Evolutionary conservation across 2,113 vertebrate species (phyloP).

Genomic region (Ursus arctos): DNA sequence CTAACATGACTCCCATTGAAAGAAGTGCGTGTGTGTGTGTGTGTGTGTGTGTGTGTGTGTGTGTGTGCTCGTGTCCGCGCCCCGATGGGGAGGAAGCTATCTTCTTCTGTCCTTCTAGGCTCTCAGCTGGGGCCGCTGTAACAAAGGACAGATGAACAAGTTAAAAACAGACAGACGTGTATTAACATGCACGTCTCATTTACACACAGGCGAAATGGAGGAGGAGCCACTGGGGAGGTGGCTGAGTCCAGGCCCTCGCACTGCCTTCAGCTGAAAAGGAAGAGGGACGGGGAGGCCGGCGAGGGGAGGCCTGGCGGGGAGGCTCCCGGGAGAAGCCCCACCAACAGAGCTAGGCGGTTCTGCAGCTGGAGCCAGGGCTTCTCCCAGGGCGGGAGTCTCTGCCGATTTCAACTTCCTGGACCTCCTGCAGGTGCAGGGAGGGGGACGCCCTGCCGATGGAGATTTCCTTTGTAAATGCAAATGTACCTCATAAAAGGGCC

Average conservation of each 20-base stretch:
- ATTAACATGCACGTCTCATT: background rate
- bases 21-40: background rate
- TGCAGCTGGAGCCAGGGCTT: too few relatives aligned
- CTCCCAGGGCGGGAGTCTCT: background rate
- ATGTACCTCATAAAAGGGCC: background rate
- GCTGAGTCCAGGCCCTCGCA: background rate
- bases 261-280: background rate
- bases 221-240: background rate
- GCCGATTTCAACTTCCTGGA: too few relatives aligned
- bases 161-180: background rate
- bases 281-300: background rate
- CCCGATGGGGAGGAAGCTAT: too few relatives aligned
- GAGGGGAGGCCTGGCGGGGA: background rate
- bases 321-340: background rate
- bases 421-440: too few relatives aligned
- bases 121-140: background rate
- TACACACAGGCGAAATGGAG: background rate
- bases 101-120: background rate
- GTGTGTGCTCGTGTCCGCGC: rapidly evolving
- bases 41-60: background rate
- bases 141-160: background rate
- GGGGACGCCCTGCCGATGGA: background rate
- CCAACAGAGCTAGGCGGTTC: rapidly evolving
- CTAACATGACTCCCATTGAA: background rate
- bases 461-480: too few relatives aligned